A percentile compares a stretch with the other conserved stretches of the same genome.
Conservation (phyloP, 1,140 invertebrate species). For the Tetramorium alpestre region DNA sequence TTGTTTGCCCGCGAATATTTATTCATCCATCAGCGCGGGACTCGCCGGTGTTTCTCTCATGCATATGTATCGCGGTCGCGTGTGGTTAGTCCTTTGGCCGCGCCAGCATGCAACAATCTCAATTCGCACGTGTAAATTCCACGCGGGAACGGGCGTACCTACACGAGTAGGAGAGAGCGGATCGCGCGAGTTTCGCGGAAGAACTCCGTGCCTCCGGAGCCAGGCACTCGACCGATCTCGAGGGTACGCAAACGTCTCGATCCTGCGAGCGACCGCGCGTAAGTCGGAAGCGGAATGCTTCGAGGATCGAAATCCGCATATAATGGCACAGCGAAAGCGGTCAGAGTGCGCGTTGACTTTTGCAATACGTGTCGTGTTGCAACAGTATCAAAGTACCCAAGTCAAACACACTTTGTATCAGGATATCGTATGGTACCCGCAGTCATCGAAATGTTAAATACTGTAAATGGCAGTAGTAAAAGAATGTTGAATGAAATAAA, state of each 20-base stretch:
- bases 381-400: background rate
- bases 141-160: conserved; percentile 31
- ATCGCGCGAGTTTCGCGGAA: conserved; percentile 41
- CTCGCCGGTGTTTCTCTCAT: conserved; percentile 56
- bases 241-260: conserved; percentile 16
- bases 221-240: conserved; percentile 29
- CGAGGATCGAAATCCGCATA: background rate
- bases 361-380: background rate
- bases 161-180: conserved; percentile 28
- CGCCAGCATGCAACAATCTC: conserved; percentile 50
- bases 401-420: background rate
- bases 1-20: conserved; percentile 57
- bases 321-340: conserved; percentile 34
- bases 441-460: background rate
- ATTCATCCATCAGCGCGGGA: conserved; percentile 54
- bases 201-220: background rate
- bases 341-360: background rate
- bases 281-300: conserved; percentile 24
- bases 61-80: conserved; percentile 59
- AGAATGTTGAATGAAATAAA: background rate
- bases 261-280: background rate
- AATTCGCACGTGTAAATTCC: conserved; percentile 51
- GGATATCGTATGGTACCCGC: background rate
- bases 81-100: conserved; percentile 34
- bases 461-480: background rate